These are phyloP conservation scores for Pithys albifrons DNA, from an alignment of 2,113 vertebrate genomes.

Conservation along the genomic window DNA sequence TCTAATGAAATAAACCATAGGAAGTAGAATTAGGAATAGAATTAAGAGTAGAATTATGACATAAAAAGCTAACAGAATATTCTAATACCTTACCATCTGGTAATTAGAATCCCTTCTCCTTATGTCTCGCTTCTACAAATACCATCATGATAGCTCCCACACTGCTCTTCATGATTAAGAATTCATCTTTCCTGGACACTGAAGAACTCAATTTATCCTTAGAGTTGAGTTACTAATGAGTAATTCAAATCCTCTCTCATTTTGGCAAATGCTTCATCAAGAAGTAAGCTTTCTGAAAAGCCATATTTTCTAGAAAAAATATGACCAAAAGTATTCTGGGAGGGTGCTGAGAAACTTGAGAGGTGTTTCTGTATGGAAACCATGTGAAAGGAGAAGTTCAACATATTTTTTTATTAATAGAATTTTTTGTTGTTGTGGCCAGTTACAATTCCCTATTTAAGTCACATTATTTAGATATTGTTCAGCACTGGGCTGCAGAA, in stretches of 20 bases:
- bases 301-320: neutral
- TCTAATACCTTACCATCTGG: neutral
- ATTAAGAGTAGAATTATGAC: neutral
- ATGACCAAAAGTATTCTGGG: neutral
- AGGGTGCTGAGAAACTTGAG: neutral
- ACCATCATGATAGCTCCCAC: neutral
- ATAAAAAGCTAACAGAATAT: neutral
- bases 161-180: neutral
- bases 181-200: neutral
- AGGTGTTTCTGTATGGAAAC: neutral
- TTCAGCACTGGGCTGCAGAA: neutral
- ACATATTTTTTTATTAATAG: neutral
- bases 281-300: neutral
- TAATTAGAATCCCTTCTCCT: neutral
- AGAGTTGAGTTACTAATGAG: neutral
- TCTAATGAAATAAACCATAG: neutral
- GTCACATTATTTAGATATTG: neutral
- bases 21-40: neutral
- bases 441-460: neutral
- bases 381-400: neutral
- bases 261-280: neutral
- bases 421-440: neutral
- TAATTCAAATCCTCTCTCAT: neutral
- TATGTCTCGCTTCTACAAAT: neutral
- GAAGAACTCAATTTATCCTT: neutral